Percentiles rank a stretch among this genome's conserved stretches.
phyloP scores from a whole-genome alignment of 2,888 invertebrate genomes.

The Drosophila anomalata region DNA sequence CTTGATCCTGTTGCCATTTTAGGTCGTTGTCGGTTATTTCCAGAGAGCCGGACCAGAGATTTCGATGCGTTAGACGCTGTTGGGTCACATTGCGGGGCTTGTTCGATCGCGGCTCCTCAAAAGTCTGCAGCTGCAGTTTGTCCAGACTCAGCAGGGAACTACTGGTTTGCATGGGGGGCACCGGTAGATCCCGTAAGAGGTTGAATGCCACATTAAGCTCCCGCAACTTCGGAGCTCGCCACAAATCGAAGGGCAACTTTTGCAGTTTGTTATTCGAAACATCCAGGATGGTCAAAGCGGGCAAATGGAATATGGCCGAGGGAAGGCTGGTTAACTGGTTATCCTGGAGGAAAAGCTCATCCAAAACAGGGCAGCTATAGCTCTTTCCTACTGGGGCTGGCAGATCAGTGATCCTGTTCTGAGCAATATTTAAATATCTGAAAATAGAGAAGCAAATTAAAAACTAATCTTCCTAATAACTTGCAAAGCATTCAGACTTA shows the following conservation, averaged over 20 bases:
- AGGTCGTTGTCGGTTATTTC: constrained; percentile 88
- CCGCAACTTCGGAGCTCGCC: constrained; percentile 93
- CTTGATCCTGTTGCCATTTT: constrained; percentile 84
- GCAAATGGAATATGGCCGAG: constrained; percentile 91
- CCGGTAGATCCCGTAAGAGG: constrained; percentile 90
- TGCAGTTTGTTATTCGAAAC: constrained; percentile 97
- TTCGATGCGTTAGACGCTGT: constrained; percentile 89
- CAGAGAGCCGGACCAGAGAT: constrained; percentile 89
- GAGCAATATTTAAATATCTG: constrained; percentile 92
- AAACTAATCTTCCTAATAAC: background rate
- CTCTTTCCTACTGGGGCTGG: constrained; percentile 84
- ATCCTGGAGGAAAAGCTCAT: constrained; percentile 96
- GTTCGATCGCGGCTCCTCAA: constrained; percentile 69
- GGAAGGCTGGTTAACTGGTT: constrained; percentile 94
- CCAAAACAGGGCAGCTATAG: constrained; percentile 91
- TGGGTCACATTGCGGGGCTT: constrained; percentile 73
- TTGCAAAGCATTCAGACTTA: constrained; percentile 65
- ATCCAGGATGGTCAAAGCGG: constrained; percentile 91
- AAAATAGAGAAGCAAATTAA: background rate
- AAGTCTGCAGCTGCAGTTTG: constrained; percentile 79
- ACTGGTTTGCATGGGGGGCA: constrained; percentile 84
- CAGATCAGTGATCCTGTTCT: constrained; percentile 93
- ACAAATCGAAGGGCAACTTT: constrained; percentile 91
- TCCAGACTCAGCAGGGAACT: constrained; percentile 80
- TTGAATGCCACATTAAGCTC: constrained; percentile 96